phyloP scores from a whole-genome alignment of 2,113 vertebrate species.

The Callocephalon fimbriatum region DNA sequence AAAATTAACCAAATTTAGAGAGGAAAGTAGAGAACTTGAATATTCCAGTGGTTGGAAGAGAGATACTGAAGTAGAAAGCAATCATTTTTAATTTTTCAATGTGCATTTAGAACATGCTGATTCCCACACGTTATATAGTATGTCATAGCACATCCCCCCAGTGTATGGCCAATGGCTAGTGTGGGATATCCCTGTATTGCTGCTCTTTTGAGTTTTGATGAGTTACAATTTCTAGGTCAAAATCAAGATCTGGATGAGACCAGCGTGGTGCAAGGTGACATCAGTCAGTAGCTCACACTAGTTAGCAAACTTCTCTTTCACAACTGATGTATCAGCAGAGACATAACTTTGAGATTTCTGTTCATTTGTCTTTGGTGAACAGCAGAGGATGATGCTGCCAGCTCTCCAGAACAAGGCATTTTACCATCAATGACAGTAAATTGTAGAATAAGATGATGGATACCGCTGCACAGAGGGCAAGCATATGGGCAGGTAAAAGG shows the following conservation, averaged over 20 bases:
- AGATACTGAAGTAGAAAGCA: background rate
- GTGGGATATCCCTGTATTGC: background rate
- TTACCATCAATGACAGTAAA: rapidly evolving
- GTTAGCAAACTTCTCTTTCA: background rate
- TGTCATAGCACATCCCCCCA: background rate
- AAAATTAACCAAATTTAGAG: constrained; percentile 59
- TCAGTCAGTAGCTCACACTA: background rate
- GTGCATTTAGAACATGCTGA: background rate
- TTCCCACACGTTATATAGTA: background rate
- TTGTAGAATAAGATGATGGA: background rate
- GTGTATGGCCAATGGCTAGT: rapidly evolving
- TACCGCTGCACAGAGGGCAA: background rate
- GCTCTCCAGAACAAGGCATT: rapidly evolving
- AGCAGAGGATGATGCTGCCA: rapidly evolving
- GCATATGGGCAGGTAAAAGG: background rate
- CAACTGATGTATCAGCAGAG: background rate
- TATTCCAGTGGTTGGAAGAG: constrained; percentile 28
- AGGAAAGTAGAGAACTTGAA: constrained; percentile 39
- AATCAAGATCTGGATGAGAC: background rate
- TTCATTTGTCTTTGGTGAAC: background rate
- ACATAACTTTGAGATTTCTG: background rate
- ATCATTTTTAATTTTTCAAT: constrained; percentile 8
- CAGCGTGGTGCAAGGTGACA: background rate
- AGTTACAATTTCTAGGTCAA: background rate
- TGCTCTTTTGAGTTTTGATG: background rate